phyloP scores from a whole-genome alignment of 2,797 vertebrate species.

The Dallia pectoralis region DNA sequence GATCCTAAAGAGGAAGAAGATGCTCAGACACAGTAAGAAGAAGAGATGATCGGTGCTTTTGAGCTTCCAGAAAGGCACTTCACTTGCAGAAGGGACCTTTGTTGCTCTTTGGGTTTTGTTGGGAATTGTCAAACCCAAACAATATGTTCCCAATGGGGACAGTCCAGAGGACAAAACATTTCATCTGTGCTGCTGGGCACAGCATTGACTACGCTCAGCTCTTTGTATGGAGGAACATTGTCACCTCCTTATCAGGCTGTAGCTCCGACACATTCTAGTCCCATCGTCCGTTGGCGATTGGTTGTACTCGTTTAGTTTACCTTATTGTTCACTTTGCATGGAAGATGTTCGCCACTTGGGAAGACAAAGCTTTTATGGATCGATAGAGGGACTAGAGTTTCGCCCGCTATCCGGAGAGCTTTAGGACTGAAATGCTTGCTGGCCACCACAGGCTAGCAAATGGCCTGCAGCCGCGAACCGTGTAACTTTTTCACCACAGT shows the following conservation, averaged over 20 bases:
- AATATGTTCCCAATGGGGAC: background rate
- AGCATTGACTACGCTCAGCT: constrained; percentile 36
- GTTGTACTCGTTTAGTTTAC: constrained; percentile 16
- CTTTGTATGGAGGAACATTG: constrained; percentile 14
- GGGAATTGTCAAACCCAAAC: background rate
- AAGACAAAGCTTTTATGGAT: constrained; percentile 36
- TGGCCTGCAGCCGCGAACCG: constrained; percentile 12
- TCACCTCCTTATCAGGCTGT: constrained; percentile 12
- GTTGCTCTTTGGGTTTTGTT: constrained; percentile 8
- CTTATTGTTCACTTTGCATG: constrained; percentile 33
- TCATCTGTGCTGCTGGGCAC: constrained; percentile 36
- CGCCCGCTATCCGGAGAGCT: background rate
- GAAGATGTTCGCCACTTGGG: constrained; percentile 26
- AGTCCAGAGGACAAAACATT: background rate
- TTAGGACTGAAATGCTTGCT: background rate
- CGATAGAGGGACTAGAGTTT: constrained; percentile 32
- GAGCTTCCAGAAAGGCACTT: background rate
- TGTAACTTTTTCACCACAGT: constrained; percentile 13
- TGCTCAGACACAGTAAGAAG: constrained; percentile 70
- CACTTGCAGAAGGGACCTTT: background rate
- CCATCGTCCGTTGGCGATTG: background rate
- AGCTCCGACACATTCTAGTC: constrained; percentile 19
- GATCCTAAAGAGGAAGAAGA: constrained; percentile 78
- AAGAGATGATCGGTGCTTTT: constrained; percentile 65
- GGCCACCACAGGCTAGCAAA: background rate